Percentiles rank a stretch among this genome's conserved stretches.
Evolutionary conservation across 2,113 vertebrate genomes (phyloP).

Genomic region (Pluvialis apricaria): DNA sequence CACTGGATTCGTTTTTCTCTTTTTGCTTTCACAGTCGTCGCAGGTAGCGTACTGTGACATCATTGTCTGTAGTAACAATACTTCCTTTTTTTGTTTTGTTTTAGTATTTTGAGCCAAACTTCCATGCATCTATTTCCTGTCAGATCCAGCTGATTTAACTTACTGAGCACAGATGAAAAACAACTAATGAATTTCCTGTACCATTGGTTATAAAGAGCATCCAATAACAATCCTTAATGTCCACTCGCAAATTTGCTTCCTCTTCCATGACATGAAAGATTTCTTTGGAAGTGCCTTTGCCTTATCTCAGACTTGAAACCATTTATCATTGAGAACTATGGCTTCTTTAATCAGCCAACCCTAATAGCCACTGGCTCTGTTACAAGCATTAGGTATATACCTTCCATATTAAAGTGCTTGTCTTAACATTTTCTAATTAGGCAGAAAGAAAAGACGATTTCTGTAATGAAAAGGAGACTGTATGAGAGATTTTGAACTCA

Average conservation of each 20-base stretch:
- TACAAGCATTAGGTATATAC: slow-evolving; percentile 30
- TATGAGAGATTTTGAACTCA: background rate
- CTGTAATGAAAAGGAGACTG: background rate
- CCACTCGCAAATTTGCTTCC: slow-evolving; percentile 46
- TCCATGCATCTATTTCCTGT: slow-evolving; percentile 7
- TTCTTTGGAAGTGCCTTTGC: slow-evolving; percentile 55
- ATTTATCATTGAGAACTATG: slow-evolving; percentile 62
- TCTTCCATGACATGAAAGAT: slow-evolving; percentile 67
- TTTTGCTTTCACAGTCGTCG: background rate
- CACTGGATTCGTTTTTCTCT: background rate
- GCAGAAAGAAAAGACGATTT: slow-evolving; percentile 12
- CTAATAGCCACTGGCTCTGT: slow-evolving; percentile 44
- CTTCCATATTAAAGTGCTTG: slow-evolving; percentile 22
- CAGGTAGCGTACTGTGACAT: background rate
- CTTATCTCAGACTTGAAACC: slow-evolving; percentile 25
- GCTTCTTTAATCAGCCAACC: slow-evolving; percentile 57
- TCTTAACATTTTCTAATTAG: slow-evolving; percentile 48
- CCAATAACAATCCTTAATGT: slow-evolving; percentile 49
- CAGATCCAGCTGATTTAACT: slow-evolving; percentile 6
- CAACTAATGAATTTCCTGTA: slow-evolving; percentile 64
- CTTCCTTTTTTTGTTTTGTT: background rate
- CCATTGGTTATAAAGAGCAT: slow-evolving; percentile 54
- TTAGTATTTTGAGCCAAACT: slow-evolving; percentile 16
- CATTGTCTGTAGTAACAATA: background rate
- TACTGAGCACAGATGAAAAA: slow-evolving; percentile 23